These are phyloP conservation scores for Adrianichthys oophorus DNA, from an alignment of 2,797 vertebrate species.

Conservation along the genomic window DNA sequence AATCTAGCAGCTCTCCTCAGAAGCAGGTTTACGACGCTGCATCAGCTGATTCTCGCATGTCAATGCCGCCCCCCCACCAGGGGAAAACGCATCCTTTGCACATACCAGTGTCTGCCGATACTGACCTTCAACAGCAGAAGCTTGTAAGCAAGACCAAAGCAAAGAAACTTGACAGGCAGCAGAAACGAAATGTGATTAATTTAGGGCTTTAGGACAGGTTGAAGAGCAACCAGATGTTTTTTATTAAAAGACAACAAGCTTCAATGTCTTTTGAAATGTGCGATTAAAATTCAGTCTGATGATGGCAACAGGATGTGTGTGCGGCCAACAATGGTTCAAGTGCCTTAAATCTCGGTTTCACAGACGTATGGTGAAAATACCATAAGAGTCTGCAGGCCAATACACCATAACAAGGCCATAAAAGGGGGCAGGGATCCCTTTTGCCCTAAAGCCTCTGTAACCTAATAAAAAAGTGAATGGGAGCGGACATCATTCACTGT, in stretches of 20 bases:
- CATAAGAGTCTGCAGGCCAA: constrained; percentile 31
- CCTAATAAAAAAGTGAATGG: constrained; percentile 49
- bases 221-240: constrained; percentile 34
- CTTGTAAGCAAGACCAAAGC: constrained; percentile 7
- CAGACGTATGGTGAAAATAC: constrained; percentile 35
- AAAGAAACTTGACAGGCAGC: constrained; percentile 1
- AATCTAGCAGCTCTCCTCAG: not conserved
- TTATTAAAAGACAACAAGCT: constrained; percentile 27
- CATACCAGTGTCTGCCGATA: too few species aligned
- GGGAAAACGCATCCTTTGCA: too few species aligned
- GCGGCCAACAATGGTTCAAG: constrained; percentile 5
- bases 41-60: too few species aligned
- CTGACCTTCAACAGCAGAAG: constrained; percentile 6
- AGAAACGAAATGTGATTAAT: constrained; percentile 20
- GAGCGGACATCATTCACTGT: too few species aligned
- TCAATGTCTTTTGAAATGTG: constrained; percentile 24
- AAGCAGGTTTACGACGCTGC: too few species aligned
- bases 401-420: constrained; percentile 27
- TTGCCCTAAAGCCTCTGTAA: constrained; percentile 38
- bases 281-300: constrained; percentile 11
- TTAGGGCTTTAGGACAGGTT: constrained; percentile 50
- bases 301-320: not conserved
- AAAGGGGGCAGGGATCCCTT: constrained; percentile 32
- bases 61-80: too few species aligned
- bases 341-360: constrained; percentile 34